Conservation (phyloP, 1,140 invertebrate species). For the Lamellibrachia luymesi region DNA sequence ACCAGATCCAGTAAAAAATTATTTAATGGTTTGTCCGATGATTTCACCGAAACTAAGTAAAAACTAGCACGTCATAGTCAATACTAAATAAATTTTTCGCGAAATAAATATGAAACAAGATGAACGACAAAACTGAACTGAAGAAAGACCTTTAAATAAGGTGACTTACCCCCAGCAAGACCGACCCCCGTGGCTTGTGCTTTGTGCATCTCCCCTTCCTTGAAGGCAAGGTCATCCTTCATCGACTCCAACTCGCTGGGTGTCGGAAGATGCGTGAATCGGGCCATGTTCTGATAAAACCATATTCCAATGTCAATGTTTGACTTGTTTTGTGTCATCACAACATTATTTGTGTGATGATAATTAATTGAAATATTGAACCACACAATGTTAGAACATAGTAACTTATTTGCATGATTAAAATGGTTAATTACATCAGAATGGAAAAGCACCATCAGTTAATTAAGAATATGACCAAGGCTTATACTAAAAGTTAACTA, state of each 20-base stretch:
- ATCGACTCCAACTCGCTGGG: conserved; percentile 57
- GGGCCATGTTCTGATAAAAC: conserved; percentile 54
- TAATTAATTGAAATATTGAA: background rate
- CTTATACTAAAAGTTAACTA: too few relatives aligned
- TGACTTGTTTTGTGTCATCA: too few relatives aligned
- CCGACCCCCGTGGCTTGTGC: conserved; percentile 60
- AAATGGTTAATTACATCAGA: too few relatives aligned
- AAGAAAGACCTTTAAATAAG: background rate
- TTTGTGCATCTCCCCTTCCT: conserved; percentile 63
- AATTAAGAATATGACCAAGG: background rate
- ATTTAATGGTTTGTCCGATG: too few relatives aligned
- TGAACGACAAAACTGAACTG: background rate
- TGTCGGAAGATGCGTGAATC: conserved; percentile 58
- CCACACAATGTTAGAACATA: too few relatives aligned
- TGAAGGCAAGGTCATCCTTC: conserved; percentile 63
- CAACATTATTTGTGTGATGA: background rate
- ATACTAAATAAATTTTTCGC: background rate
- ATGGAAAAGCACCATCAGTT: too few relatives aligned
- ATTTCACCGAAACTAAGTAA: too few relatives aligned
- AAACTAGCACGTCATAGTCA: too few relatives aligned
- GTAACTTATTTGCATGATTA: too few relatives aligned
- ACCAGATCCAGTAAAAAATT: too few relatives aligned
- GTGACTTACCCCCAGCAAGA: conserved; percentile 50
- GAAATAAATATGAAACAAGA: background rate
- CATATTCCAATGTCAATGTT: too few relatives aligned